Base-by-base conservation (phyloP, 37 sponge, comb jelly and placozoan species). In the Aplysina aerophoba region DNA sequence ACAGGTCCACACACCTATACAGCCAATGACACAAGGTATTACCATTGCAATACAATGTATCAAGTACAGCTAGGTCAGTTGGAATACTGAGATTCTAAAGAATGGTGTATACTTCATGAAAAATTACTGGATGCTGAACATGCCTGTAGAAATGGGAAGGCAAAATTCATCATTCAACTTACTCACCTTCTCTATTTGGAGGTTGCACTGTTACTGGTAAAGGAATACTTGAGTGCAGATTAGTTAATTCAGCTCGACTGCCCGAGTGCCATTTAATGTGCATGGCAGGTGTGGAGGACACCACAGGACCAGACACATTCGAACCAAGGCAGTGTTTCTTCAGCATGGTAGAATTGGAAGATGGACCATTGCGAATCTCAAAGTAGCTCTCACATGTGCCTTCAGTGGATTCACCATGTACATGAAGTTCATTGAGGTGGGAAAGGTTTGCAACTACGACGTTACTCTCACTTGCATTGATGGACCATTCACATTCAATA, bases 401-500 rank as follows among this genome's bases (percentile, higher is more conserved):
- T 30, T 69, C 50, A 44, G 3, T 8, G 3, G 50, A 44, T 11
- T 44, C 6, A 44, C 3, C 17, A n/a, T 11, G 71, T 69, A 35
- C 1, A 6, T 15, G 1, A 16, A 35, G 19, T 4, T 31, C 34
- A 5, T 16, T 6, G 6, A 30, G 35, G 4, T 27, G 1, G 6
- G 71, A 17, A 5, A 6, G 17, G 71, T 69, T 27, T 17, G 34
- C 71, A 30, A 12, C 34, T 31, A 30, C 34, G 6, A 69, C 71
- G 30, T 69, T 69, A 1, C 34, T 27, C 34, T 35, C 71, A 3
- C 1, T 1, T 34, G 71, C 71, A 34, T 15, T 11, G 19, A 69
- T 30, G 34, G 71, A 31, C 71, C 71, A 69, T 69, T n/a, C 71
- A 69, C 71, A 69, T 6, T 69, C 71, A 31, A 35, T 27, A 35